phyloP scores from a whole-genome alignment of 2,888 invertebrate species.

The Parapristionchus giblindavisi region DNA sequence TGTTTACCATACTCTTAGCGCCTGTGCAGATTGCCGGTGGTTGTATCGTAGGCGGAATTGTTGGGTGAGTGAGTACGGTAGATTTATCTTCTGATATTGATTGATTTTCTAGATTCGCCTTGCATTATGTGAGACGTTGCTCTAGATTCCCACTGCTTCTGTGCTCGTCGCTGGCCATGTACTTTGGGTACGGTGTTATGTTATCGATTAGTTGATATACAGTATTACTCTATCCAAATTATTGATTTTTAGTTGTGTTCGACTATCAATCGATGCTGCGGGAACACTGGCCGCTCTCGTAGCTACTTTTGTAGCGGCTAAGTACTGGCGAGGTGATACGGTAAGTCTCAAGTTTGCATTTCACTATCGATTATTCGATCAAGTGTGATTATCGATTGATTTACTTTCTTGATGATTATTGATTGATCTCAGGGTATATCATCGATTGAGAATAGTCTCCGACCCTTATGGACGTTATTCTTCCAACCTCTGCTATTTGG shows the following conservation, averaged over 20 bases:
- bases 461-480: conserved; percentile 86
- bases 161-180: conserved; percentile 7
- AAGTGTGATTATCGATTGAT: too few relatives aligned
- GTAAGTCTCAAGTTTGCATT: too few relatives aligned
- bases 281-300: conserved; percentile 71
- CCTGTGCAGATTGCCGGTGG: conserved; percentile 71
- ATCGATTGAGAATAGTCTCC: too few relatives aligned
- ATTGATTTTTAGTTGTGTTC: conserved; percentile 35
- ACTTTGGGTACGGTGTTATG: neutral
- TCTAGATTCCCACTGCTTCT: neutral
- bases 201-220: too few relatives aligned
- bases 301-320: conserved; percentile 71
- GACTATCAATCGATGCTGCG: conserved; percentile 69
- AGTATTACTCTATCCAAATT: neutral
- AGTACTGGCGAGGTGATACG: conserved; percentile 70
- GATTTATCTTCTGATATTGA: neutral
- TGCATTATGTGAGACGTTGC: conserved; percentile 10
- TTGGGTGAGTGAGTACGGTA: conserved; percentile 40
- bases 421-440: too few relatives aligned
- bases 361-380: too few relatives aligned
- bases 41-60: conserved; percentile 68
- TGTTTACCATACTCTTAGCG: conserved; percentile 70
- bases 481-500: conserved; percentile 95
- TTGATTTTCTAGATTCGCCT: neutral
- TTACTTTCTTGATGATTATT: too few relatives aligned